These are phyloP conservation scores for Apamea anceps DNA, from an alignment of 2,888 invertebrate species.

Conservation along the genomic window DNA sequence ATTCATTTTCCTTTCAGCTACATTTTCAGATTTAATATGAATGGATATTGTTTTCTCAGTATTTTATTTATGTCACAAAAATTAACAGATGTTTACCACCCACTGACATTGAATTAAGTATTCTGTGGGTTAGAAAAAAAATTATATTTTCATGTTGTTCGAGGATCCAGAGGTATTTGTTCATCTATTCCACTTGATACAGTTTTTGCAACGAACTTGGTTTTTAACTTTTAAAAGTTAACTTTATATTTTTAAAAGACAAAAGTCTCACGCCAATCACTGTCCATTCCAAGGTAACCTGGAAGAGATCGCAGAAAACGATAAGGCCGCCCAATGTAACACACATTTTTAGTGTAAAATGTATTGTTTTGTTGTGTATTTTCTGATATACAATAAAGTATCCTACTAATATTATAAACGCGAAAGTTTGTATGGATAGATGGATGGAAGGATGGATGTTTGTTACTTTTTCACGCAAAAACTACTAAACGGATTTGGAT, in stretches of 20 bases:
- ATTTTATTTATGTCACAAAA: conserved; percentile 31
- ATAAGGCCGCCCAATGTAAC: not conserved
- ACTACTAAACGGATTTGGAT: too few relatives aligned
- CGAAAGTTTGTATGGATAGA: too few relatives aligned
- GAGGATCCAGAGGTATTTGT: not conserved
- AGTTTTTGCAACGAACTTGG: not conserved
- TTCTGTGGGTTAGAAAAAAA: not conserved
- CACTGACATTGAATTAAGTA: not conserved
- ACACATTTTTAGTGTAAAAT: too few relatives aligned
- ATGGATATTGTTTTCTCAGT: conserved; percentile 32
- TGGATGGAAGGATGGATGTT: too few relatives aligned
- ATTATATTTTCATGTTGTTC: not conserved
- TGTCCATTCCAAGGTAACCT: not conserved
- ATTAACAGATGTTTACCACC: conserved; percentile 4
- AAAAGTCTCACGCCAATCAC: not conserved
- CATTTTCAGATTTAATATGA: conserved; percentile 18
- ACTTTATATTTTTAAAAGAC: not conserved
- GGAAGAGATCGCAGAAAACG: not conserved
- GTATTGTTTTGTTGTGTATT: not conserved
- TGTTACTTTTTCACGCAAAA: too few relatives aligned
- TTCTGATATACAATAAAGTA: not conserved
- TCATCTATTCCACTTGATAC: not conserved
- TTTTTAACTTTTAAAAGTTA: not conserved
- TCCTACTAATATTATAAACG: too few relatives aligned
- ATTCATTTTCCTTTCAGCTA: conserved; percentile 25